Evolutionary conservation across 2,113 vertebrate species (phyloP).

Genomic region (Isurus oxyrinchus): DNA sequence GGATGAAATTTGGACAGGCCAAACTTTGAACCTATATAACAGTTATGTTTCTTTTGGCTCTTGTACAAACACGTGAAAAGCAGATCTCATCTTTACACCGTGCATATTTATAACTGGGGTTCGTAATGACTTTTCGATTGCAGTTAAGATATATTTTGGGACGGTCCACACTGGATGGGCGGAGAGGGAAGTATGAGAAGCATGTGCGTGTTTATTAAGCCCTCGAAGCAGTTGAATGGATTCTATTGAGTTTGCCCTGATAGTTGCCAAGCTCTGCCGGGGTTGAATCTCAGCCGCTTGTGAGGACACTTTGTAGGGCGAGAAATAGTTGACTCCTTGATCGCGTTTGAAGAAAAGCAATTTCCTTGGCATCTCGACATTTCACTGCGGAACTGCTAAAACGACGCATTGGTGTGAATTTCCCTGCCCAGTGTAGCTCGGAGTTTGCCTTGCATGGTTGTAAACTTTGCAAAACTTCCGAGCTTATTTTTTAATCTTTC

Average conservation of each 20-base stretch:
- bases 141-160: background rate
- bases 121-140: background rate
- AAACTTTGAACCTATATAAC: background rate
- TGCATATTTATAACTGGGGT: background rate
- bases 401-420: background rate
- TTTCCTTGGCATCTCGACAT: background rate
- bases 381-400: background rate
- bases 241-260: background rate
- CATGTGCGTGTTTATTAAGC: background rate
- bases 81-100: background rate
- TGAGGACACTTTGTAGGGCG: background rate
- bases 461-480: background rate
- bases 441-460: background rate
- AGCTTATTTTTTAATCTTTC: background rate
- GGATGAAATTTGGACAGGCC: background rate
- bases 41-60: background rate
- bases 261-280: background rate
- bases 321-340: constrained; percentile 15
- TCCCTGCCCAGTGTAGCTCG: background rate
- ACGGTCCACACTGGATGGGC: background rate
- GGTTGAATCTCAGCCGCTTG: background rate
- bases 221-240: background rate
- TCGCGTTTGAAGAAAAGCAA: background rate
- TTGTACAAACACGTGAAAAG: background rate
- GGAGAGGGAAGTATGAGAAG: background rate